Conservation (phyloP, 2,113 vertebrate genomes). For the Mobula hypostoma region DNA sequence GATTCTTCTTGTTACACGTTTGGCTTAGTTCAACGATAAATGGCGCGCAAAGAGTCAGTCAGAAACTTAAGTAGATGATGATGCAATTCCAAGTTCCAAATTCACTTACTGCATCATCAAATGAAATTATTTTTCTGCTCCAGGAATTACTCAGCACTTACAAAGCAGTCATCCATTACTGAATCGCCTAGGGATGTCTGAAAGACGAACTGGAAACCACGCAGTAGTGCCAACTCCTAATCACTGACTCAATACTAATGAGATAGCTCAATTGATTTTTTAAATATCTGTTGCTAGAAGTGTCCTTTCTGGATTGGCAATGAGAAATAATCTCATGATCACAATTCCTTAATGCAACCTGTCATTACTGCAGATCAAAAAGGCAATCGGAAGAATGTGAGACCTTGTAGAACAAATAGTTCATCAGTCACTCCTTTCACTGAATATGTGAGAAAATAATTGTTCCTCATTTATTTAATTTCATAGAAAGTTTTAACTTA, state of each 20-base stretch:
- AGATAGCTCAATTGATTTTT: neutral
- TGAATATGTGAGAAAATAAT: neutral
- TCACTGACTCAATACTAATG: neutral
- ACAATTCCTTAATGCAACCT: neutral
- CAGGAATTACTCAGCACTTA: constrained; percentile 17
- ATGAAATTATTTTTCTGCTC: neutral
- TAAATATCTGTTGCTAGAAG: neutral
- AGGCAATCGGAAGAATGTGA: neutral
- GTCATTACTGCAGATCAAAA: neutral
- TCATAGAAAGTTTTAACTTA: neutral
- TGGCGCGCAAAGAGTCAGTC: neutral
- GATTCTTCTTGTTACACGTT: neutral
- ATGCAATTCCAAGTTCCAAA: neutral
- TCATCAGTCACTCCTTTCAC: neutral
- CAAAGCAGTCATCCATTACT: neutral
- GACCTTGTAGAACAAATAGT: neutral
- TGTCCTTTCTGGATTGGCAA: neutral
- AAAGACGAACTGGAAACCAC: neutral
- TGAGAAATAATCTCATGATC: neutral
- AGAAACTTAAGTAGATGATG: neutral
- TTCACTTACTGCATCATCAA: neutral
- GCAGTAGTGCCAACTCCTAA: neutral
- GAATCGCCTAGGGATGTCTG: neutral
- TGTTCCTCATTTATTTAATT: neutral
- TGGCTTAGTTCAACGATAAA: neutral